phyloP scores from a whole-genome alignment of 1,140 invertebrate genomes.

The Zaprionus nigranus region DNA sequence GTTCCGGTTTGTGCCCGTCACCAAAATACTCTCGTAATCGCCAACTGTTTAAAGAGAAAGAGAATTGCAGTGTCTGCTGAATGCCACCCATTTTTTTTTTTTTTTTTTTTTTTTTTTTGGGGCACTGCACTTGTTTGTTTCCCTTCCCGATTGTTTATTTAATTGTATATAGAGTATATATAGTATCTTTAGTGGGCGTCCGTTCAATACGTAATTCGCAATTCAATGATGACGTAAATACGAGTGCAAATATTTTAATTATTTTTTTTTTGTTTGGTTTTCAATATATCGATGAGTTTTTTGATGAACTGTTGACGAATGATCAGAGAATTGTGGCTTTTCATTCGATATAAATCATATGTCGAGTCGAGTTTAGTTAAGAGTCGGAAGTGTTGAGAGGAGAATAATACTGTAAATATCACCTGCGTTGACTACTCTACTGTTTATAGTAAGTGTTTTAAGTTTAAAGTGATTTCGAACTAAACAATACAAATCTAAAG shows the following conservation, averaged over 20 bases:
- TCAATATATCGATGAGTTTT: constrained; percentile 28
- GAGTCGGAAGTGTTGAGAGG: not conserved
- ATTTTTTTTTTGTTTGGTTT: constrained; percentile 16
- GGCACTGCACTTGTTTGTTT: not conserved
- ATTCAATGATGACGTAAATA: constrained; percentile 37
- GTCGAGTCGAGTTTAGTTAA: constrained; percentile 1
- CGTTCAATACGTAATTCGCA: constrained; percentile 2
- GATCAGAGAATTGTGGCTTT: not conserved
- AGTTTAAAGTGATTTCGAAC: not conserved
- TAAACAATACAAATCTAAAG: not conserved
- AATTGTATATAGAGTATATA: not conserved
- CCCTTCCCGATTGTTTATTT: not conserved
- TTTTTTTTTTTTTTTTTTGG: not conserved
- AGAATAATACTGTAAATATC: not conserved
- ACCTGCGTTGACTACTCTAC: not conserved
- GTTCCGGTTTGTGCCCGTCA: constrained; percentile 63
- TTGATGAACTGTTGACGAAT: constrained; percentile 19
- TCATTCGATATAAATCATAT: constrained; percentile 25
- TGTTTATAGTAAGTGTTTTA: not conserved
- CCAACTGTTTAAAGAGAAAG: not conserved
- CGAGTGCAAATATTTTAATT: constrained; percentile 17
- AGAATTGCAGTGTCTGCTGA: constrained; percentile 8
- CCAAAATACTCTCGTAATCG: constrained; percentile 32
- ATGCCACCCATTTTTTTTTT: constrained; percentile 33
- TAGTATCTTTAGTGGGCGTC: not conserved